Evolutionary conservation across 2,797 vertebrate species (phyloP).

Genomic region (Onychomys torridus): DNA sequence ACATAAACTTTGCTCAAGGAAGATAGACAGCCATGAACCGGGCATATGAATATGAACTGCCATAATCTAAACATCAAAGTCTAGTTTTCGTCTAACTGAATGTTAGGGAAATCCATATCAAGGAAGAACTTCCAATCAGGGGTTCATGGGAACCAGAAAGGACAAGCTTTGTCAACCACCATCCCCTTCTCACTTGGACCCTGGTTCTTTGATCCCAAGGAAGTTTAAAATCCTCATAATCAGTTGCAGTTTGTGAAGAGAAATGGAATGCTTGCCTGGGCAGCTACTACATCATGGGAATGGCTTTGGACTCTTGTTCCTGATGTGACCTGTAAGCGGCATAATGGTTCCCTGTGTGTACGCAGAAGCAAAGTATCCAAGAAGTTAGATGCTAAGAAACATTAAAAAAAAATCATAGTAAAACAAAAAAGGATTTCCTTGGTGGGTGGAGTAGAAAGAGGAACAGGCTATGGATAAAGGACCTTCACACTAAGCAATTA

Average conservation of each 20-base stretch:
- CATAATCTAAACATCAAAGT: constrained; percentile 56
- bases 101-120: constrained; percentile 36
- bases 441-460: background rate
- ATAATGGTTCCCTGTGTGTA: fast-evolving
- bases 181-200: constrained; percentile 22
- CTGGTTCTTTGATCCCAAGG: constrained; percentile 74
- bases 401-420: constrained; percentile 65
- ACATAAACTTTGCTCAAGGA: background rate
- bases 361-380: constrained; percentile 55
- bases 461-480: background rate
- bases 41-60: constrained; percentile 35
- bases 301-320: constrained; percentile 59
- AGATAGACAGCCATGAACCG: constrained; percentile 38
- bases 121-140: constrained; percentile 72
- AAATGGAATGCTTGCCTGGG: constrained; percentile 46
- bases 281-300: constrained; percentile 72
- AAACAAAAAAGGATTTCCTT: background rate
- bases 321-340: background rate
- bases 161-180: constrained; percentile 7
- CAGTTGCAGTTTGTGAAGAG: constrained; percentile 79
- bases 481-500: constrained; percentile 11
- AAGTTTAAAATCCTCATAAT: constrained; percentile 79
- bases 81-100: constrained; percentile 46
- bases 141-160: constrained; percentile 37
- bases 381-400: constrained; percentile 14